A percentile compares a stretch with the other conserved stretches of the same genome.
Evolutionary conservation across 2,888 invertebrate species (phyloP).

Genomic region (Laspeyria flexula): DNA sequence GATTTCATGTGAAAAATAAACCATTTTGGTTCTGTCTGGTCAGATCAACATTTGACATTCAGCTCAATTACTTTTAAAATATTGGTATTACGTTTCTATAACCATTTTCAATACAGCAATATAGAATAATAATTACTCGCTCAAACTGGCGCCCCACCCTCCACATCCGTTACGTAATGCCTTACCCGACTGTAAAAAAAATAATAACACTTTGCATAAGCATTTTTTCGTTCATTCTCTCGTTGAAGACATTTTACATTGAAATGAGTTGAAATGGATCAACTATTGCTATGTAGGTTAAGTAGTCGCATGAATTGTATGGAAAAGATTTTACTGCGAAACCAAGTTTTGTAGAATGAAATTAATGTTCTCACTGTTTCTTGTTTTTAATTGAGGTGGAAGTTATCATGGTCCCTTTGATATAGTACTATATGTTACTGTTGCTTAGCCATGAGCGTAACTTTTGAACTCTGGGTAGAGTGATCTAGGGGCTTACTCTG

Average conservation of each 20-base stretch:
- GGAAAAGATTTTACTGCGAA: constrained; percentile 32
- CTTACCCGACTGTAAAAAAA: constrained; percentile 60
- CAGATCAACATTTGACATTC: no score
- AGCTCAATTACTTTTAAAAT: no score
- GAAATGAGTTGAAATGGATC: constrained; percentile 59
- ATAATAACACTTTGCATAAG: constrained; percentile 85
- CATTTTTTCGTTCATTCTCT: constrained; percentile 71
- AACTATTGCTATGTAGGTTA: constrained; percentile 61
- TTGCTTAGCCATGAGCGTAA: no score
- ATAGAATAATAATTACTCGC: constrained; percentile 37
- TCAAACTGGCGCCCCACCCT: constrained; percentile 36
- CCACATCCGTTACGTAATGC: constrained; percentile 58
- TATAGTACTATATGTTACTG: no score
- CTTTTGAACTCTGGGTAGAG: no score
- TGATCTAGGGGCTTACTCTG: no score
- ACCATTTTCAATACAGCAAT: no score
- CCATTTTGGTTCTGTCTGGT: no score
- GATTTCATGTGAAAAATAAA: no score
- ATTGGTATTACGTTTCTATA: no score
- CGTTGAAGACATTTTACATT: constrained; percentile 63
- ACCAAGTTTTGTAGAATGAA: constrained; percentile 3
- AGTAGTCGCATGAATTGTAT: constrained; percentile 49
- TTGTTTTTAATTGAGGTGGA: neutral
- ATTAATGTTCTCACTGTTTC: neutral
- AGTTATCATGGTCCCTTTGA: neutral